These are phyloP conservation scores for Oplegnathus fasciatus DNA, from an alignment of 2,113 vertebrate species.

Conservation along the genomic window DNA sequence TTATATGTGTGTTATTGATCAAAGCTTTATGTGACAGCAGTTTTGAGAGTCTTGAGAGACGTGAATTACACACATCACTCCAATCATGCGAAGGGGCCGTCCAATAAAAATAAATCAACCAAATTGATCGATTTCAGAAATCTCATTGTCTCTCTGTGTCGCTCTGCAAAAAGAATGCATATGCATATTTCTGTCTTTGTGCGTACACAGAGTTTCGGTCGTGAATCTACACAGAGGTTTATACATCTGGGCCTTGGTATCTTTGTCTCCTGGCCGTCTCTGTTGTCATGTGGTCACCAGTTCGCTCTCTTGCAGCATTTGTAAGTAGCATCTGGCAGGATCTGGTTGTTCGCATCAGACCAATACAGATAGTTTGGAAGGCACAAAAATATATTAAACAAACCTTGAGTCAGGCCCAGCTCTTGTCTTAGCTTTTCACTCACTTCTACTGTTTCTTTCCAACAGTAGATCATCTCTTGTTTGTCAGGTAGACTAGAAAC, in stretches of 20 bases:
- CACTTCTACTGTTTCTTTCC: neutral
- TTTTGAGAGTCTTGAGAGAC: neutral
- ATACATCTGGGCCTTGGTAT: neutral
- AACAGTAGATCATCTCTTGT: neutral
- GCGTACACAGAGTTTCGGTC: no score
- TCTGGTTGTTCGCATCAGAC: neutral
- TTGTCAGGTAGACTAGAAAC: slow-evolving; percentile 4
- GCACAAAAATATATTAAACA: neutral
- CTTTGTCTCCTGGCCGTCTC: neutral
- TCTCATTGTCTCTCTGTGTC: slow-evolving; percentile 12
- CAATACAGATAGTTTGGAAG: neutral
- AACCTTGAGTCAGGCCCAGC: neutral
- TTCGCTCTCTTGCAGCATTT: slow-evolving; percentile 1
- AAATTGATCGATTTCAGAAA: neutral
- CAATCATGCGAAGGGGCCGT: neutral
- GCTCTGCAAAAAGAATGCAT: neutral
- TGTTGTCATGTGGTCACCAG: slow-evolving; percentile 1
- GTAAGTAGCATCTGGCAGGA: neutral
- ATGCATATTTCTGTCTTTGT: slow-evolving; percentile 11
- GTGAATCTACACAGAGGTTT: neutral
- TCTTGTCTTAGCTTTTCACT: neutral
- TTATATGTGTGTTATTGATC: neutral
- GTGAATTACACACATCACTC: neutral
- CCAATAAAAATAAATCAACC: neutral
- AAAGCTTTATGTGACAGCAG: neutral